Evolutionary conservation across 1,140 invertebrate genomes (phyloP).

Genomic region (Eciton burchellii): DNA sequence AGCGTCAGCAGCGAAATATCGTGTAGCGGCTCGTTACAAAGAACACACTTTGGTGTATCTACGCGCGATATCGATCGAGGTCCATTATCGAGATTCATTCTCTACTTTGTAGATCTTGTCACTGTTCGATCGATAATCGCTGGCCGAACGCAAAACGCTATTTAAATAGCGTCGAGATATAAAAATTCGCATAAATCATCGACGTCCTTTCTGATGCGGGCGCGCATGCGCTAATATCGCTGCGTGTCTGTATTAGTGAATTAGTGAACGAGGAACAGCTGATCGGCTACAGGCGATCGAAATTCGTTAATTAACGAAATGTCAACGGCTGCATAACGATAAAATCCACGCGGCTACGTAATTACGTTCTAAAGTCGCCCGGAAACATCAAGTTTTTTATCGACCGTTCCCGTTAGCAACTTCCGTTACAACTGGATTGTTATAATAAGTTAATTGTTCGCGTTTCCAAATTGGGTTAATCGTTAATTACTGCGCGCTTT

Average conservation of each 20-base stretch:
- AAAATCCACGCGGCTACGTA: conserved; percentile 19
- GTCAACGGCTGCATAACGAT: conserved; percentile 38
- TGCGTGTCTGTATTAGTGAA: conserved; percentile 15
- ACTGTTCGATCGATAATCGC: conserved; percentile 14
- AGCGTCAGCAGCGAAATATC: conserved; percentile 26
- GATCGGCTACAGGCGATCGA: neutral
- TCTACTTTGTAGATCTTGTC: neutral
- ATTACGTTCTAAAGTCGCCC: conserved; percentile 11
- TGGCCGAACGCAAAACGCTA: neutral
- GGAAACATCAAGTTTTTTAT: conserved; percentile 15
- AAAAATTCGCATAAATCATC: conserved; percentile 9
- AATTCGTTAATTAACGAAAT: conserved; percentile 26
- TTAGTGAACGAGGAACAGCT: conserved; percentile 1
- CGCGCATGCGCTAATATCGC: neutral
- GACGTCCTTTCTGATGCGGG: neutral
- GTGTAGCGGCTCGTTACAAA: conserved; percentile 16
- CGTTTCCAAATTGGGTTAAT: conserved; percentile 49
- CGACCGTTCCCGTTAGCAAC: neutral
- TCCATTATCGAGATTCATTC: conserved; percentile 18
- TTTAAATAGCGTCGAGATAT: conserved; percentile 28
- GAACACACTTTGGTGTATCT: conserved; percentile 23
- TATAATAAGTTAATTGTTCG: conserved; percentile 49
- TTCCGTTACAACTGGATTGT: conserved; percentile 25
- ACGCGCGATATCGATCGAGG: neutral
- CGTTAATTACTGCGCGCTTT: conserved; percentile 37